Evolutionary conservation across 2,113 vertebrate species (phyloP), one percentile per base, ranked within the genome.

Genomic region (Hystrix cristata): DNA sequence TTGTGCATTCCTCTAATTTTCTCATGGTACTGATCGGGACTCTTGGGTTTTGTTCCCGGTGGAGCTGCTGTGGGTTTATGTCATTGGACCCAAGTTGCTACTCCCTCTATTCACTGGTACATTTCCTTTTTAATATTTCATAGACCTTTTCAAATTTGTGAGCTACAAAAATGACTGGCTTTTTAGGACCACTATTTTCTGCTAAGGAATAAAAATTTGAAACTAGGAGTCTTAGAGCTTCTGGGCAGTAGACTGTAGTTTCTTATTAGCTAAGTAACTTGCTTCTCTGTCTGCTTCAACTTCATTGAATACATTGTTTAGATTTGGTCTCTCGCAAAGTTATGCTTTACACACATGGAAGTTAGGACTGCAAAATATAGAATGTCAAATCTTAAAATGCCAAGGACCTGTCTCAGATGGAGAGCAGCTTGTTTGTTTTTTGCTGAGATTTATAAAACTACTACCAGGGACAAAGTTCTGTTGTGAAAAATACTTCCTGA

Each of bases 401-500:
- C 57, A 16, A 38, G 25, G 48, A 12, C n/a, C 27, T 84, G 74
- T 27, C 64, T 95, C 13, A 59, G 1, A 14, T 59, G 23, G 34
- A 48, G 46, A 76, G 72, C 64, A 64, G 60, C 57, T 38, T 48
- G 53, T 67, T 72, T 82, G 38, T 88, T 84, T 31, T 76, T 81
- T 85, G 3, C 43, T 92, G 76, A 95, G 84, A 81, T 84, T 93
- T 93, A 92, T 62, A 74, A 85, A 96, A 60, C 72, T 79, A 48
- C 48, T 91, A 72, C 72, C 55, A 57, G 38, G 65, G 46, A 79
- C 78, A 97, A 79, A 53, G 80, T 92, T 98, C 82, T 79, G 8
- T 95, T 87, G 78, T 67, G 93, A 96, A 87, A 90, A 95, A 94
- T 85, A 72, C 62, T 87, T 90, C 85, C 64, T 53, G 46, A 91